Percentiles rank a stretch among this genome's conserved stretches.
Conservation (phyloP, 2,113 vertebrate genomes). For the Rhabdomys dilectus region DNA sequence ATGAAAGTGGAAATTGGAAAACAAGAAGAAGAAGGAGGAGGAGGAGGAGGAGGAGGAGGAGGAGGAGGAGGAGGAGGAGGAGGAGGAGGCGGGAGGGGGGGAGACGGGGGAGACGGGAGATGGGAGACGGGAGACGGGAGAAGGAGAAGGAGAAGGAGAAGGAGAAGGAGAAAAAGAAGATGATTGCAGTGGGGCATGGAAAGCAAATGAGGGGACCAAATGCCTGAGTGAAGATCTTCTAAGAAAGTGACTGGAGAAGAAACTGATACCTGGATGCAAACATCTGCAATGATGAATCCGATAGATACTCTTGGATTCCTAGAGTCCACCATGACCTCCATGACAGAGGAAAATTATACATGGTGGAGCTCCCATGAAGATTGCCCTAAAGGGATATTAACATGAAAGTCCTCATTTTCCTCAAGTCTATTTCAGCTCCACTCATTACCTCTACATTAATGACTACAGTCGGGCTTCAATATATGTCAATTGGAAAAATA, state of each 20-base stretch:
- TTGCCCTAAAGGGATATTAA: background rate
- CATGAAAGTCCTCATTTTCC: background rate
- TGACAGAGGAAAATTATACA: background rate
- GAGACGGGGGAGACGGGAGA: too few relatives aligned
- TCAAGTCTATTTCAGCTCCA: background rate
- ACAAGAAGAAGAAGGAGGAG: too few relatives aligned
- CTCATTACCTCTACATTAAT: background rate
- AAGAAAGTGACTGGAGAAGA: background rate
- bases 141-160: too few relatives aligned
- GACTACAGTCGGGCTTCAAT: background rate
- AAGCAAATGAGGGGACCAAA: background rate
- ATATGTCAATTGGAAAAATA: background rate
- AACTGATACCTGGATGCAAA: background rate
- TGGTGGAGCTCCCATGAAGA: background rate
- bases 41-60: too few relatives aligned
- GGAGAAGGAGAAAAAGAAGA: background rate
- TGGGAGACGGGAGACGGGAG: too few relatives aligned
- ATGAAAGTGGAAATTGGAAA: background rate
- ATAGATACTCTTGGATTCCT: background rate
- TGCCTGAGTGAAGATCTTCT: background rate
- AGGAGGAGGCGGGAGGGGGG: too few relatives aligned
- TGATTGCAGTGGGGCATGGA: background rate
- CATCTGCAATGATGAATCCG: background rate
- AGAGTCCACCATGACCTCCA: background rate
- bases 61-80: too few relatives aligned